Evolutionary conservation across 2,888 invertebrate species (phyloP), one percentile per base, ranked within the genome.

Genomic region (Cryptus viduatorius): DNA sequence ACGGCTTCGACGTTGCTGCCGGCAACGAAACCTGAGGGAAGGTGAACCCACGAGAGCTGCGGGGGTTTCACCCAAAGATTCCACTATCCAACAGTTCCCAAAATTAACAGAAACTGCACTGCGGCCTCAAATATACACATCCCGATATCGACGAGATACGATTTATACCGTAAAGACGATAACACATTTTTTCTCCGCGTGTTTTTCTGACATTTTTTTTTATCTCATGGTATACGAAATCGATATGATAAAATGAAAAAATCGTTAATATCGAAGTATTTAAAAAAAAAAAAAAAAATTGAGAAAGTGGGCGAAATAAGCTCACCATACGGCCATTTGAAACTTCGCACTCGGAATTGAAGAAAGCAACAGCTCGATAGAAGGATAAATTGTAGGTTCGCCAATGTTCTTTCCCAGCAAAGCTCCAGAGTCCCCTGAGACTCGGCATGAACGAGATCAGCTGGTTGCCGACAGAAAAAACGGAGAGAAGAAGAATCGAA

Each of bases 341-440:
- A 56, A 56, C 4, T 24, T 56, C 56, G 56, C 19, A 19, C 16
- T 19, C 19, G 19, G 7, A 8, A 53, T 16, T 71, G 65, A 50
- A 56, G 48, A 79, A 71, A 68, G 19, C 73, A 69, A 67, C 46
- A 50, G 69, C 67, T 86, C 86, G 86, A 88, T 88, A 82, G 85
- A 87, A 87, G 85, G 87, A 90, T 89, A 89, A 89, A 90, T 90
- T 88, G 87, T 77, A 61, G 87, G 86, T 86, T 87, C 86, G 75
- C 73, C 84, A 16, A 29, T 59, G 59, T 12, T 59, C 29, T 24
- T 14, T 14, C 79, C 86, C 83, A 76, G 67, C 87, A 65, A 81
- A 78, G 65, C 77, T 75, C 78, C 69, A 76, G 73, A 81, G 19
- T 84, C 91, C 87, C 91, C 7, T 80, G 90, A 88, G 91, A 90